Conservation (phyloP, 2,888 invertebrate species). For the Cantharis nigra region DNA sequence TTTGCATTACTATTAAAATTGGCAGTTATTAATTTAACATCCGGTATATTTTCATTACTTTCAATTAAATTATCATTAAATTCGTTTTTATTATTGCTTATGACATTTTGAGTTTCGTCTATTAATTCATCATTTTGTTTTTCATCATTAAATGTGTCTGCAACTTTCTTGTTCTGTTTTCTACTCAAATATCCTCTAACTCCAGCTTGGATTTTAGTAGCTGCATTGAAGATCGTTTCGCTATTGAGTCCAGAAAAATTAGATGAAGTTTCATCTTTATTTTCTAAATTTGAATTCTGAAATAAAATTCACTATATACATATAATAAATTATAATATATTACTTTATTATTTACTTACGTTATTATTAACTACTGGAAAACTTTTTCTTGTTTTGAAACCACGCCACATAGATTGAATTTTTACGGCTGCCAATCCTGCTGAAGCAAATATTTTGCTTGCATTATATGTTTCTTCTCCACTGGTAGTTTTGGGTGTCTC, state of each 20-base stretch:
- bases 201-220: conserved; percentile 69
- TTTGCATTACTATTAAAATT: too few relatives aligned
- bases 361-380: not conserved
- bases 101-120: not conserved
- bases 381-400: conserved; percentile 15
- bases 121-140: not conserved
- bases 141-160: not conserved
- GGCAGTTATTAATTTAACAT: not conserved
- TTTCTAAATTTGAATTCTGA: not conserved
- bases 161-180: conserved; percentile 23
- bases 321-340: not conserved
- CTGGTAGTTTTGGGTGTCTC: not conserved
- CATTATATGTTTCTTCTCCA: not conserved
- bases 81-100: too few relatives aligned
- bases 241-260: conserved; percentile 21
- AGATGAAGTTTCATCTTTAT: conserved; percentile 45
- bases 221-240: conserved; percentile 56
- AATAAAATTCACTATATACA: not conserved
- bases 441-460: not conserved
- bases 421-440: conserved; percentile 16
- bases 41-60: not conserved
- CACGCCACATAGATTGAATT: conserved; percentile 30
- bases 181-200: conserved; percentile 67
- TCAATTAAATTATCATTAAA: not conserved
- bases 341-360: not conserved